Base-by-base conservation (phyloP, 2,113 vertebrate species). In the Sinocyclocheilus rhinocerous region DNA sequence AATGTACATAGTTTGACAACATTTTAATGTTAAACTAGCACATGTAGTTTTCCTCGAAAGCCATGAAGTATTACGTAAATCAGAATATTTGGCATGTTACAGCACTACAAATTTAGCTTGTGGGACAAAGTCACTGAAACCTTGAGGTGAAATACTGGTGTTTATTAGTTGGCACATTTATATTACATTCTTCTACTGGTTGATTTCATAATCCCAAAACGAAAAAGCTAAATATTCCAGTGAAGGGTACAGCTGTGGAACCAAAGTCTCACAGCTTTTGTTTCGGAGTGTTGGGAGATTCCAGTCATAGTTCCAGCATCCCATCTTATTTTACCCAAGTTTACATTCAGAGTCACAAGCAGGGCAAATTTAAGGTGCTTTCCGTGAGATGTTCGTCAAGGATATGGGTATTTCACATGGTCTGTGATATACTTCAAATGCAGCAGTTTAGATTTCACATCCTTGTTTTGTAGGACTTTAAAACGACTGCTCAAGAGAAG, bases 111-210 rank as follows among this genome's bases (percentile, higher is more conserved):
- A 55, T 18, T 22, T 39, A 3, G 10, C 45, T 7, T 9, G 52
- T 6, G 45, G 45, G 16, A 84, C 24, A 85, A 73, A 20, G 42
- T 89, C 86, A 83, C 45, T 0, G 29, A 75, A 24, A 85, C 82
- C 57, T 83, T 67, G 86, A 89, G 91, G 92, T 95, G 94, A 96
- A 95, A 96, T 95, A 96, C 95, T 96, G 94, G 92, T 95, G 92
- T 96, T 96, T 95, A 96, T 94, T 95, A 94, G 91, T 96, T 96
- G 95, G 95, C 95, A 96, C 95, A 94, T 93, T 93, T 94, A 95
- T 94, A 94, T 95, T 95, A 96, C 95, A 96, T 95, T 94, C 91
- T 93, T 90, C 82, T 67, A 87, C 93, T 92, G 92, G 89, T 92
- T 92, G 90, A 94, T 93, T 93, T 92, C 92, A 94, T 91, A 94